These are phyloP conservation scores for Balearica regulorum DNA, from an alignment of 2,797 vertebrate genomes.

Conservation along the genomic window DNA sequence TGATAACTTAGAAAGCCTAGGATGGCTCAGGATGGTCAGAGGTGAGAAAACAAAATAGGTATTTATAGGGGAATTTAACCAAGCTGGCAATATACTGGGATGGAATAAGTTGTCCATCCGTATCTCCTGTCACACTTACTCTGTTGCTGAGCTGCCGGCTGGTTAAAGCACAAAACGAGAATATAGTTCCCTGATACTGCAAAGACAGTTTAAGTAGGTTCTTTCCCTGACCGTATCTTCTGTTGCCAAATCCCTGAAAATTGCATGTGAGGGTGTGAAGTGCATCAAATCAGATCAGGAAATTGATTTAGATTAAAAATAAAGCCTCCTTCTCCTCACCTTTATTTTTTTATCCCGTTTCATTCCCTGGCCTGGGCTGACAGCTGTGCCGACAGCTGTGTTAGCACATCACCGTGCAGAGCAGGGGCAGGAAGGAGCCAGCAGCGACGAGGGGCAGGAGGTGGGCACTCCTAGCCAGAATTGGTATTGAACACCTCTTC, in stretches of 20 bases:
- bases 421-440: background rate
- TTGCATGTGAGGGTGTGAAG: constrained; percentile 1
- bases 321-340: background rate
- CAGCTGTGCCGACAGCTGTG: background rate
- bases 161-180: background rate
- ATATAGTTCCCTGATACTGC: background rate
- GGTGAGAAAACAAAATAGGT: background rate
- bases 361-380: background rate
- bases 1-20: background rate
- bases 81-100: background rate
- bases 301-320: constrained; percentile 26
- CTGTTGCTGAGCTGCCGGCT: background rate
- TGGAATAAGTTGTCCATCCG: background rate
- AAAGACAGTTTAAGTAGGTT: constrained; percentile 15
- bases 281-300: constrained; percentile 17
- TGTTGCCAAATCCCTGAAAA: background rate
- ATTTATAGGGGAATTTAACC: background rate
- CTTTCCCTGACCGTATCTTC: constrained; percentile 9
- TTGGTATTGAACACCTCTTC: background rate
- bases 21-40: background rate
- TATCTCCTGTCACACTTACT: background rate
- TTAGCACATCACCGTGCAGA: background rate
- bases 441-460: background rate
- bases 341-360: background rate
- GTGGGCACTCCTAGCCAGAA: background rate